Base-by-base conservation (phyloP, 2,888 invertebrate species). In the Steinernema scapterisci region DNA sequence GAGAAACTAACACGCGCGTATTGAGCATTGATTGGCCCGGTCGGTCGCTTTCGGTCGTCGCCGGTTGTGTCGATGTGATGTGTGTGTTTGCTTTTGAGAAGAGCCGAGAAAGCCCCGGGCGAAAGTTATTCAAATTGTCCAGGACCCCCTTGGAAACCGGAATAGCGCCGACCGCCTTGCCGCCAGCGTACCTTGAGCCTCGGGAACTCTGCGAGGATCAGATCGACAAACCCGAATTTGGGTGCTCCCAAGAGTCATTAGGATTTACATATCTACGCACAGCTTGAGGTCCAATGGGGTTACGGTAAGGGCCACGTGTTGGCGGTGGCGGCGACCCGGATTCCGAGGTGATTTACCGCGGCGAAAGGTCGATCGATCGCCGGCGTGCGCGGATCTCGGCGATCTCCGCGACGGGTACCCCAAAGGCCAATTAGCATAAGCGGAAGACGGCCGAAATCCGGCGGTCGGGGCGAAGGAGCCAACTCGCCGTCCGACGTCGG, bases 11-110 rank as follows among this genome's bases (percentile, higher is more conserved):
- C 63, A 63, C 63, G 63, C 63, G 63, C 63, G 63, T 31, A 63
- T 63, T 63, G 63, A 63, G 63, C 63, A 63, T 63, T 63, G 63
- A 63, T 63, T 63, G 63, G 63, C 63, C 63, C 63, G 27, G 63
- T 63, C 63, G 63, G 63, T 63, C 25, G 23, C 31, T 25, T 63
- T 38, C 63, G 63, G 63, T 63, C 63, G 63, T 27, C 63, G 38
- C 38, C 38, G 38, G 38, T 38, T 25, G 63, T 63, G 63, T 25
- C 63, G 63, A 63, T 63, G 54, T n/a, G 63, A 63, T 63, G 31
- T 63, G 63, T 63, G 63, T 63, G 63, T 63, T 63, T 63, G 63
- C 63, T 63, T 63, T 63, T 21, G 31, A 63, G 63, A 48, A 48
- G 63, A 63, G 63, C 54, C 54, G 54, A 54, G 54, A 54, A 54